These are phyloP conservation scores for Pitangus sulphuratus DNA, from an alignment of 2,797 vertebrate genomes.

Conservation along the genomic window DNA sequence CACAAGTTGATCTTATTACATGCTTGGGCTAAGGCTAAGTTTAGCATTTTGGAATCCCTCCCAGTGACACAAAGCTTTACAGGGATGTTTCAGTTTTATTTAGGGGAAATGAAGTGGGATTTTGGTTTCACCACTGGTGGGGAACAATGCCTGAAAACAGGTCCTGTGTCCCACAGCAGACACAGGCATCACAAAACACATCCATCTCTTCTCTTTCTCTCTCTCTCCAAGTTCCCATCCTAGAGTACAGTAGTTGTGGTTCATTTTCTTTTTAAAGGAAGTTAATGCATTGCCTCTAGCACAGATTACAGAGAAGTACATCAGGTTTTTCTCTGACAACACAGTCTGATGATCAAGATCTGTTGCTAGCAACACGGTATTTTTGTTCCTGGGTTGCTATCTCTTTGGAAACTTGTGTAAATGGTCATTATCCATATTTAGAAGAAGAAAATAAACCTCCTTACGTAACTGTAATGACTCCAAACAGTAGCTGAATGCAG, in stretches of 20 bases:
- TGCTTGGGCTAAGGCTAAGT: not conserved
- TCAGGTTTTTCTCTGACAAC: not conserved
- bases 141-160: not conserved
- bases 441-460: slow-evolving; percentile 19
- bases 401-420: slow-evolving; percentile 17
- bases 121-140: not conserved
- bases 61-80: not conserved
- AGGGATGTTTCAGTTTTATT: not conserved
- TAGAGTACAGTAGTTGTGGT: not conserved
- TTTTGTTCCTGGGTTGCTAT: slow-evolving; percentile 45
- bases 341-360: not conserved
- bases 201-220: not conserved
- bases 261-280: not conserved
- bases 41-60: not conserved
- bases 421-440: slow-evolving; percentile 48
- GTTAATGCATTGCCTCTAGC: not conserved
- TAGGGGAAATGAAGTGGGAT: not conserved
- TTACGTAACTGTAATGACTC: slow-evolving; percentile 3
- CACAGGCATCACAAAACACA: not conserved
- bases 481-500: not conserved
- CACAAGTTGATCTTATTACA: not conserved
- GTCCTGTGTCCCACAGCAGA: not conserved
- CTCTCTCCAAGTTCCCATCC: not conserved
- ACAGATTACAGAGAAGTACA: not conserved
- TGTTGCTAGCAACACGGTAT: slow-evolving; percentile 24